phyloP scores from a whole-genome alignment of 53 echinoderm and acorn worm species.

The Holothuria scabra region DNA sequence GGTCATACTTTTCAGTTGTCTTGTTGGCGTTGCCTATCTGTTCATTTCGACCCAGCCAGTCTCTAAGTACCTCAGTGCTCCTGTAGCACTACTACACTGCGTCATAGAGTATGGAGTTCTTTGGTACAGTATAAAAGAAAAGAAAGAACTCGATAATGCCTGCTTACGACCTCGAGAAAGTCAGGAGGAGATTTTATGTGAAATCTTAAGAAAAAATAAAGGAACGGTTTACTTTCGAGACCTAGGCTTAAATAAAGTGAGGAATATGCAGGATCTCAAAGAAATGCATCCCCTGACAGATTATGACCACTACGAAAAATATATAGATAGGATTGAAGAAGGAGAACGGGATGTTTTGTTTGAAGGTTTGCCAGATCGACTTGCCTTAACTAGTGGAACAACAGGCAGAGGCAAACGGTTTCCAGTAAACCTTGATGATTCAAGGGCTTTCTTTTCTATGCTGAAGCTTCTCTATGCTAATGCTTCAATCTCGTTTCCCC shows the following conservation, averaged over 20 bases:
- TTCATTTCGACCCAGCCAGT: slow-evolving; percentile 25
- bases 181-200: neutral
- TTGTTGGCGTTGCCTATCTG: neutral
- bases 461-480: neutral
- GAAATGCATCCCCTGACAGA: neutral
- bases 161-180: neutral
- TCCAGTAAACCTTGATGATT: neutral
- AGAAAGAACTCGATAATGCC: neutral
- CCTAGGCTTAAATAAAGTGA: neutral
- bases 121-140: neutral
- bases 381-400: slow-evolving; percentile 1
- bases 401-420: neutral
- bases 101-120: neutral
- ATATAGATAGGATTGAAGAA: neutral
- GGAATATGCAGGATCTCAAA: neutral
- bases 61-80: neutral
- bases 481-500: neutral
- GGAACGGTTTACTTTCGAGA: neutral
- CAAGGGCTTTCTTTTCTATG: neutral
- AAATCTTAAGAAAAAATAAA: neutral
- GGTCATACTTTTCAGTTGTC: neutral
- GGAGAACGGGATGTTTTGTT: slow-evolving; percentile 4
- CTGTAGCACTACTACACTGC: neutral
- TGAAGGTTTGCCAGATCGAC: neutral
- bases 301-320: neutral